A percentile compares a stretch with the other conserved stretches of the same genome.
phyloP scores from a whole-genome alignment of 2,888 invertebrate genomes.

The Diogma glabrata region DNA sequence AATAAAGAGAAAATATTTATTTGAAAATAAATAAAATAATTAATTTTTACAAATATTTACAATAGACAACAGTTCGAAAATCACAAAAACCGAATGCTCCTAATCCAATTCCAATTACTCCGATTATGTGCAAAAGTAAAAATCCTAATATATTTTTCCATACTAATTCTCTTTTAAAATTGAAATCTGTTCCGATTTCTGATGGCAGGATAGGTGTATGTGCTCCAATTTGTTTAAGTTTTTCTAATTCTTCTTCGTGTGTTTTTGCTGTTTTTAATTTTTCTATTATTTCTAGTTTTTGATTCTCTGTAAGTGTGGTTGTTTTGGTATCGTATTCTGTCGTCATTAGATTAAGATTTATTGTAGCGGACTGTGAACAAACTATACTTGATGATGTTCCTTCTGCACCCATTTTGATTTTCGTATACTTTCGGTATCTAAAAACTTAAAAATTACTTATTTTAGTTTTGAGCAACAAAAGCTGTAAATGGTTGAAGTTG shows the following conservation, averaged over 20 bases:
- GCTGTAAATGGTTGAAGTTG: too few species aligned
- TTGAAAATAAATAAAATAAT: conserved; percentile 6
- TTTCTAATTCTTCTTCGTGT: background rate
- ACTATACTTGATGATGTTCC: conserved; percentile 3
- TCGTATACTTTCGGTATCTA: too few species aligned
- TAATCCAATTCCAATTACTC: conserved; percentile 20
- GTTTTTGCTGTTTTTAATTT: background rate
- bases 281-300: background rate
- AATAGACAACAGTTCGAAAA: conserved; percentile 28
- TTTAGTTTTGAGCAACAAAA: background rate
- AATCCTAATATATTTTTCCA: conserved; percentile 53
- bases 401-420: background rate
- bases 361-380: background rate
- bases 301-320: background rate
- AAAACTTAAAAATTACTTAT: background rate
- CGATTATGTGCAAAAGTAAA: conserved; percentile 41
- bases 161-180: conserved; percentile 42
- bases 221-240: background rate
- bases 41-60: conserved; percentile 28
- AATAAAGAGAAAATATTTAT: conserved; percentile 15
- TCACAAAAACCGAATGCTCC: conserved; percentile 24
- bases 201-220: conserved; percentile 22
- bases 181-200: conserved; percentile 40
- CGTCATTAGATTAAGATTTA: background rate
- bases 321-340: background rate